Evolutionary conservation across 2,888 invertebrate genomes (phyloP).

Genomic region (Cerastis leucographa): DNA sequence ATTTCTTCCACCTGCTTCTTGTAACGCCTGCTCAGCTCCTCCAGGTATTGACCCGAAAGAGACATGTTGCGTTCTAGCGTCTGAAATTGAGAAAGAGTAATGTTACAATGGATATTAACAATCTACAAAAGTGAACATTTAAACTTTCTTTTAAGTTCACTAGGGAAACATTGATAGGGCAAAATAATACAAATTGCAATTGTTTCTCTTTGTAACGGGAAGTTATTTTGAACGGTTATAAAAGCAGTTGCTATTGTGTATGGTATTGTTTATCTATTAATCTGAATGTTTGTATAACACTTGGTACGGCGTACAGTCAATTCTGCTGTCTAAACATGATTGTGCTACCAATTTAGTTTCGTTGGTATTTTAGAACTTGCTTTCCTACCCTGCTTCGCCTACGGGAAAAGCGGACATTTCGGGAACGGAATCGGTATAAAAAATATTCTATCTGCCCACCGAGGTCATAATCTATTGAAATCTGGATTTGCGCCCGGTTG

Average conservation of each 20-base stretch:
- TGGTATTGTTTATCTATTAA: background rate
- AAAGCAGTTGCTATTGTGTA: background rate
- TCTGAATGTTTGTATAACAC: constrained; percentile 5
- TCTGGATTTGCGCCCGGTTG: background rate
- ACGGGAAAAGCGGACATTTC: background rate
- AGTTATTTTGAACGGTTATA: background rate
- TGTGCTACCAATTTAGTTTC: background rate
- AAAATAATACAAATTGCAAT: background rate
- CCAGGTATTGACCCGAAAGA: constrained; percentile 98
- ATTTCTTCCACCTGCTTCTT: constrained; percentile 99
- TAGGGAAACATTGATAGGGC: background rate
- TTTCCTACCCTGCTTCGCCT: background rate
- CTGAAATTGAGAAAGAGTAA: constrained; percentile 85
- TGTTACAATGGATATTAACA: constrained; percentile 2
- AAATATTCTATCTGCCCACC: background rate
- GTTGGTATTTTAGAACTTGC: background rate
- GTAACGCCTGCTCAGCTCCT: constrained; percentile 98
- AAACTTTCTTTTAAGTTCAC: background rate
- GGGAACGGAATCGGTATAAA: background rate
- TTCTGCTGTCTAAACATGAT: background rate
- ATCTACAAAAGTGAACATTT: no score
- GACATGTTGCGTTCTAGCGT: constrained; percentile 99
- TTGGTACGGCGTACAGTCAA: background rate
- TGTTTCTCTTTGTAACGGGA: background rate
- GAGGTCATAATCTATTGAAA: background rate